Evolutionary conservation across 2,888 invertebrate genomes (phyloP), one percentile per base, ranked within the genome.

Genomic region (Embidobia sp.): DNA sequence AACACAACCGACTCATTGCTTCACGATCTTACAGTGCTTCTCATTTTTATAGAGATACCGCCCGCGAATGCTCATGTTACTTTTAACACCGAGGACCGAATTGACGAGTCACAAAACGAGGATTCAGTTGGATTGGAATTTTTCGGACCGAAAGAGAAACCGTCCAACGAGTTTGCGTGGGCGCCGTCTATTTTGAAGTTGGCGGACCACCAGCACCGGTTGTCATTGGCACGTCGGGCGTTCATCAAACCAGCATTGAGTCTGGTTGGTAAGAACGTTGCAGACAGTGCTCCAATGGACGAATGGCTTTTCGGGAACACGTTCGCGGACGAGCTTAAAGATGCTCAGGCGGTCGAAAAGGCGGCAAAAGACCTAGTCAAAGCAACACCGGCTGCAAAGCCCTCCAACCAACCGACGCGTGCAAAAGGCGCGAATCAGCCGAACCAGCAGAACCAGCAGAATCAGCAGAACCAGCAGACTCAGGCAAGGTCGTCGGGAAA

Each of bases 211-310:
- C 40, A 64, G 33, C 40, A 19, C 22, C 64, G 37, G 1, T 10
- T 53, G 10, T 64, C 53, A 2, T 11, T 49, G n/a, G 42, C 33
- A 11, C 18, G 53, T 10, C 40, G 31, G 16, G 44, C 51, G 1
- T 64, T 51, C n/a, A 64, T 53, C 15, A 64, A 64, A 31, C 64
- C 64, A 1, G 15, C 29, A 1, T 26, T 63, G 7, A 64, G 26
- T 26, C 13, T 64, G 7, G 31, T 64, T 10, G 64, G 51, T n/a
- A 51, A 53, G 13, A 29, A 29, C 13, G 46, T 22, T 1, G 48
- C 35, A 1, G 48, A 48, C 16, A n/a, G 7, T 33, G 51, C 40
- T 7, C 49, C 40, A 19, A 31, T 63, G 5, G 49, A 48, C 7
- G 49, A 63, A 3, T 63, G 48, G 37, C 49, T 63, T 1, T 63